These are phyloP conservation scores for Drosophila paranaensis DNA, from an alignment of 2,888 invertebrate genomes.

Conservation along the genomic window DNA sequence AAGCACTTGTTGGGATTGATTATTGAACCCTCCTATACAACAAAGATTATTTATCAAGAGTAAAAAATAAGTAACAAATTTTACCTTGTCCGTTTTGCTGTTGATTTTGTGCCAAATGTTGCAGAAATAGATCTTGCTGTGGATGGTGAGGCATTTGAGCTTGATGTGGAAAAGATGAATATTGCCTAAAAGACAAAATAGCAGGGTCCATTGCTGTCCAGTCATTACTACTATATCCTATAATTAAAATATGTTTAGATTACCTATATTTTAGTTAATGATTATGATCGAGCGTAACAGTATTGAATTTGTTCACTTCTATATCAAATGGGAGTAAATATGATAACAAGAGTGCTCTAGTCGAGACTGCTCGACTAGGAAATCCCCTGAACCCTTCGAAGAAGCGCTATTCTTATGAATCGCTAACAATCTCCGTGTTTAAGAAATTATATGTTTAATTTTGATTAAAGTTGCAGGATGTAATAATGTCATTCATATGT, in stretches of 20 bases:
- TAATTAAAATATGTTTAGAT: neutral
- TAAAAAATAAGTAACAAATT: neutral
- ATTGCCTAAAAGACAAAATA: constrained; percentile 87
- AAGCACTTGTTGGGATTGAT: constrained; percentile 74
- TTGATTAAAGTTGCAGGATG: too few relatives aligned
- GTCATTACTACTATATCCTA: constrained; percentile 88
- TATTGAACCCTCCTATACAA: constrained; percentile 72
- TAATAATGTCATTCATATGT: too few relatives aligned
- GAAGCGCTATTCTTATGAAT: too few relatives aligned
- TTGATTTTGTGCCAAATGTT: constrained; percentile 80
- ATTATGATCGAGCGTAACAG: neutral
- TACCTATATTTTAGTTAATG: neutral
- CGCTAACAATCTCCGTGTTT: too few relatives aligned
- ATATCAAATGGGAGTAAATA: too few relatives aligned
- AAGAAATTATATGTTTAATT: too few relatives aligned
- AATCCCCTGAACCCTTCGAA: too few relatives aligned
- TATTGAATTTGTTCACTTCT: too few relatives aligned
- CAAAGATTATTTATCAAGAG: constrained; percentile 2
- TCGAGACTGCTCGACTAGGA: too few relatives aligned
- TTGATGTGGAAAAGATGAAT: constrained; percentile 84
- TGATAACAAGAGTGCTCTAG: too few relatives aligned
- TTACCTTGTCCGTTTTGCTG: constrained; percentile 79
- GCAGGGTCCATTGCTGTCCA: constrained; percentile 98
- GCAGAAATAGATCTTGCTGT: constrained; percentile 83
- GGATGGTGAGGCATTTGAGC: constrained; percentile 80